These are phyloP conservation scores for Crematogaster levior DNA, from an alignment of 2,888 invertebrate genomes.

Conservation along the genomic window DNA sequence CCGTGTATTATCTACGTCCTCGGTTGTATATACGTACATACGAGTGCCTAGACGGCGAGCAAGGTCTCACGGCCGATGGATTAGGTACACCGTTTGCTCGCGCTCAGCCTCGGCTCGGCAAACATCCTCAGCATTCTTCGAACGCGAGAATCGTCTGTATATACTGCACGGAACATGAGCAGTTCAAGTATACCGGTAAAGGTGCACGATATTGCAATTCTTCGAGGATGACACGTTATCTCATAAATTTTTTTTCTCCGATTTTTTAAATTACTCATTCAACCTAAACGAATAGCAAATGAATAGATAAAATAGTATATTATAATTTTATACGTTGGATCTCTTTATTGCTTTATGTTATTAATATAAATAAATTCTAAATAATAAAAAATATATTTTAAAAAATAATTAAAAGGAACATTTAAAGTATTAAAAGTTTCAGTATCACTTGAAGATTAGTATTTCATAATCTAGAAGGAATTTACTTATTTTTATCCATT, in stretches of 20 bases:
- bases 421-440: not conserved
- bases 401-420: not conserved
- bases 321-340: not conserved
- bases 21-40: conserved; percentile 61
- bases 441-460: no score
- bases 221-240: not conserved
- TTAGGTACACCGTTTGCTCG: conserved; percentile 71
- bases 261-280: not conserved
- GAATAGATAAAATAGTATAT: not conserved
- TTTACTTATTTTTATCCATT: not conserved
- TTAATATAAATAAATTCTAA: not conserved
- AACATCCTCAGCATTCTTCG: conserved; percentile 73
- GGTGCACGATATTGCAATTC: conserved; percentile 34
- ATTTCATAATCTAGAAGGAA: not conserved
- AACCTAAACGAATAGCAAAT: not conserved
- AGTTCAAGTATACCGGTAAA: conserved; percentile 20
- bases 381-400: not conserved
- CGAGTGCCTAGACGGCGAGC: conserved; percentile 41
- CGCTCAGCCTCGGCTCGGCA: conserved; percentile 71
- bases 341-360: not conserved
- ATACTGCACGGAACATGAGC: conserved; percentile 48
- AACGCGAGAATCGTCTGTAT: conserved; percentile 58
- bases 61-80: conserved; percentile 69
- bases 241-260: not conserved
- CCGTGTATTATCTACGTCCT: conserved; percentile 73